Conservation (phyloP, 2,113 vertebrate species). For the Halcyon senegalensis region DNA sequence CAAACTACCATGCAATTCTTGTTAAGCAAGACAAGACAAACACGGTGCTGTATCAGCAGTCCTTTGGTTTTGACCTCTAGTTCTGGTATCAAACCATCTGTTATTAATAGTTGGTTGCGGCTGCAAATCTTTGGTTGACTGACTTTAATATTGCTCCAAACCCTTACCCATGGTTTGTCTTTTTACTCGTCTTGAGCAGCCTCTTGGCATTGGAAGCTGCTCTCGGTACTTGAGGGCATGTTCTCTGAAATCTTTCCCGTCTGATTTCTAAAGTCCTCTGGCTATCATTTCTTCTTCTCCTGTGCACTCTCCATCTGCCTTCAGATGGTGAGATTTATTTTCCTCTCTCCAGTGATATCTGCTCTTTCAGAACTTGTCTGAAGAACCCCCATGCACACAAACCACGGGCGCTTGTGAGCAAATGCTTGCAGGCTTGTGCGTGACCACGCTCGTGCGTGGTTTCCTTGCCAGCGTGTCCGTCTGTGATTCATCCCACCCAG, state of each 20-base stretch:
- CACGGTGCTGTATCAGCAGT: background rate
- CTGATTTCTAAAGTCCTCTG: background rate
- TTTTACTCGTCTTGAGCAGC: background rate
- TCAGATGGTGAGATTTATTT: background rate
- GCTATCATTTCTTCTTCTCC: background rate
- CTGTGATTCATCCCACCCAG: background rate
- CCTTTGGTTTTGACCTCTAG: background rate
- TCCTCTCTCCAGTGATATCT: background rate
- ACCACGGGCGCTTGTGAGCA: background rate
- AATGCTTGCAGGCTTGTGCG: background rate
- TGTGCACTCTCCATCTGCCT: background rate
- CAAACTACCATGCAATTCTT: background rate
- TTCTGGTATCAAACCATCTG: background rate
- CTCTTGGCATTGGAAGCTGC: background rate
- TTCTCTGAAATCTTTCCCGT: background rate
- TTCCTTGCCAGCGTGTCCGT: accelerated
- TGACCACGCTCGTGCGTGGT: accelerated
- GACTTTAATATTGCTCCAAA: background rate
- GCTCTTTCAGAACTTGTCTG: background rate
- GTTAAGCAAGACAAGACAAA: background rate
- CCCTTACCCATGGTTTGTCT: background rate
- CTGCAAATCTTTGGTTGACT: background rate
- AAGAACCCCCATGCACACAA: accelerated
- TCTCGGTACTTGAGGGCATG: background rate
- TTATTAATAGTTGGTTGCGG: background rate